Evolutionary conservation across 2,113 vertebrate species (phyloP), one percentile per base, ranked within the genome.

Genomic region (Takifugu bimaculatus): DNA sequence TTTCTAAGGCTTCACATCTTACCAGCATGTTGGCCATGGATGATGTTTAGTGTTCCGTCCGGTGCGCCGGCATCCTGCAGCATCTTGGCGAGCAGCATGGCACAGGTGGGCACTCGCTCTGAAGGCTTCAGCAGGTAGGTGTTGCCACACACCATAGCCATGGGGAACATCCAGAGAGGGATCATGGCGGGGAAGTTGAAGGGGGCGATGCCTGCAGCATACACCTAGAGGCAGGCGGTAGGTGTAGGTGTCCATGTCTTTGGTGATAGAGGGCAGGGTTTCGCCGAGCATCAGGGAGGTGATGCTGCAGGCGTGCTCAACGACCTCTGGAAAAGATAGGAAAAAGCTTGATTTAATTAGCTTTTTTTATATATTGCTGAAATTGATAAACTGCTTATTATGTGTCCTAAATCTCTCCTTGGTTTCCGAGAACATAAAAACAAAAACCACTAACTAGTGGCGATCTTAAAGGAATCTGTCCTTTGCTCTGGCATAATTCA

Each of bases 141-240:
- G 87, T 99, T 98, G 42, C 97, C 97, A 59, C 94, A 95, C 51
- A 95, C 97, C 94, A 97, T 92, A 53, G 93, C 96, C 93, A 99
- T 91, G 26, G 97, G 96, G 73, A 96, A 97, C 96, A 99, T 98
- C 97, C 97, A 99, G 26, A 99, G 92, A 26, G 97, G 97, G 78
- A 99, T 98, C 97, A 99, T 98, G 77, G 95, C 97, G 0, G 97
- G 97, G 83, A 99, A 99, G 81, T 98, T 98, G 86, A 98, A 99
- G 0, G 97, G 97, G 11, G 96, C 91, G 1, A 99, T 96, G 66
- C 97, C 97, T 7, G 96, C 95, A n/a, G 10, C 95, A 96, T 12
- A 98, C 94, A 0, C 97, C 97, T 2, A 98, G 74, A n/a, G 97
- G 96, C 75, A 97, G 79, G 6, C 96, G 93, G 78, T 93, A 97